phyloP scores from a whole-genome alignment of 2,888 invertebrate genomes.

The Caradrina kadenii region DNA sequence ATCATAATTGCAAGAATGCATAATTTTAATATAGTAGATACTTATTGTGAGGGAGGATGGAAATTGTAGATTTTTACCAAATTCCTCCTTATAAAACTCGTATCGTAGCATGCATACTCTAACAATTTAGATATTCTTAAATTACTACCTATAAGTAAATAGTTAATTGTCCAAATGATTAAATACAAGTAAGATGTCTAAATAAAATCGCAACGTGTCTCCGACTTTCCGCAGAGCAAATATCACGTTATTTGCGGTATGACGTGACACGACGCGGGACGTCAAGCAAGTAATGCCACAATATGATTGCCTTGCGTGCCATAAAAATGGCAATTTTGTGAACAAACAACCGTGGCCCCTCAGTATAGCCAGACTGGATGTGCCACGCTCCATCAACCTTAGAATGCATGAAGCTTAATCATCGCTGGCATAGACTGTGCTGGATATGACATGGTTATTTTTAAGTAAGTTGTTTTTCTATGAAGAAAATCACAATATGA shows the following conservation, averaged over 20 bases:
- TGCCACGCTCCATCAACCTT: conserved; percentile 75
- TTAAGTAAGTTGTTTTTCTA: background rate
- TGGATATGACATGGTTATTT: conserved; percentile 29
- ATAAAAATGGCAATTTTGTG: conserved; percentile 82
- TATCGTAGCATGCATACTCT: background rate
- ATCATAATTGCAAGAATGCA: too few relatives aligned
- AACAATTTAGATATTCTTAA: background rate
- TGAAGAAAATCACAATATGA: background rate
- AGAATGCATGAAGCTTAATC: conserved; percentile 76
- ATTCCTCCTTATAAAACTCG: too few relatives aligned
- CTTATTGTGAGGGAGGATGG: background rate
- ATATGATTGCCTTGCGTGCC: conserved; percentile 71
- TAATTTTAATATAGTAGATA: background rate
- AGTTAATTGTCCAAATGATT: background rate
- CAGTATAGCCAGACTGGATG: conserved; percentile 62
- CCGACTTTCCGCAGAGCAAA: conserved; percentile 39
- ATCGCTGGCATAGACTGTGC: conserved; percentile 65
- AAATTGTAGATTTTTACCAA: background rate
- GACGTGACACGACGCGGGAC: conserved; percentile 62
- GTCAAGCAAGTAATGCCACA: conserved; percentile 70
- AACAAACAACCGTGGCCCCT: conserved; percentile 76
- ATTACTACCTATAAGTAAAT: background rate
- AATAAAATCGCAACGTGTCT: conserved; percentile 38
- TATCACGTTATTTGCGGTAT: conserved; percentile 57
- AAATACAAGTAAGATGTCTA: conserved; percentile 10